These are phyloP conservation scores for Drosophila neonasuta DNA, from an alignment of 2,888 invertebrate species.

Conservation along the genomic window DNA sequence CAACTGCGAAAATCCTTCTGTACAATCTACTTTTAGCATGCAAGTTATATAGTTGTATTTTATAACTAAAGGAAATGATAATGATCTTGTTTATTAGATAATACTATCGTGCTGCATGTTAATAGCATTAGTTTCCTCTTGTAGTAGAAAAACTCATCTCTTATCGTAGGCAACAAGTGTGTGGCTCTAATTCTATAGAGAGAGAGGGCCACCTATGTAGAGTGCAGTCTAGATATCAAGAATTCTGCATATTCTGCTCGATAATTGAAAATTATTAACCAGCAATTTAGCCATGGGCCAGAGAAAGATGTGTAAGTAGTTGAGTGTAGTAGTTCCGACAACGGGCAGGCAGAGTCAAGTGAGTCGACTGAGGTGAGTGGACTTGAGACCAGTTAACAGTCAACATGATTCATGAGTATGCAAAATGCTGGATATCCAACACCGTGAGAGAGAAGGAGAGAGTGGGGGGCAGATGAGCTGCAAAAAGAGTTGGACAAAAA, in stretches of 20 bases:
- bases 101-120: too few relatives aligned
- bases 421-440: constrained; percentile 29
- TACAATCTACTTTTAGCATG: too few relatives aligned
- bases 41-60: too few relatives aligned
- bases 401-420: constrained; percentile 60
- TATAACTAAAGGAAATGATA: too few relatives aligned
- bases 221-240: neutral
- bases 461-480: neutral
- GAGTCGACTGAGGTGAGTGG: constrained; percentile 20
- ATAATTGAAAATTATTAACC: constrained; percentile 72
- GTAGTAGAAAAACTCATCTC: neutral
- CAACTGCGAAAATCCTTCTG: too few relatives aligned
- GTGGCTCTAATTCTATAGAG: neutral
- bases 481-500: constrained; percentile 11
- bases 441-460: neutral
- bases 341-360: constrained; percentile 4
- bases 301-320: constrained; percentile 10
- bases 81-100: neutral
- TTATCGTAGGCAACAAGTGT: constrained; percentile 4
- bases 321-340: constrained; percentile 20
- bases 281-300: constrained; percentile 34
- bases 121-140: neutral
- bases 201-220: constrained; percentile 22
- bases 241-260: constrained; percentile 27
- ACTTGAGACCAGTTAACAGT: constrained; percentile 42